Conservation (phyloP, 2,888 invertebrate species). For the Trissolcus brochymenae region DNA sequence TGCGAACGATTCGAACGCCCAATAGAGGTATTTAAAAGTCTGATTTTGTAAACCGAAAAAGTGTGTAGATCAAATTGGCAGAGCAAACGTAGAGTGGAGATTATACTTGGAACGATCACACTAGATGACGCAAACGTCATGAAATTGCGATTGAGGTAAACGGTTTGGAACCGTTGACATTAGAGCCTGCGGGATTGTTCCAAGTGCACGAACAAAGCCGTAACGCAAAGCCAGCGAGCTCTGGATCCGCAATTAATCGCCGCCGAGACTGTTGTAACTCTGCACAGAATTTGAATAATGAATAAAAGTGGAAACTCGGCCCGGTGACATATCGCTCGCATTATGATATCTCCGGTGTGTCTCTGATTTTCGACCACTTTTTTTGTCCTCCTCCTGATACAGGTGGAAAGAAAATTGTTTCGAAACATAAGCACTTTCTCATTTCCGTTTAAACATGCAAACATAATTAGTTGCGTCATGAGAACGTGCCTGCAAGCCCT, state of each 20-base stretch:
- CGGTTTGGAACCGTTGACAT: conserved; percentile 56
- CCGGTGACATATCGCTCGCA: conserved; percentile 8
- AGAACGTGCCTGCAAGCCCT: conserved; percentile 9
- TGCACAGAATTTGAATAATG: conserved; percentile 49
- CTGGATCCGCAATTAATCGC: conserved; percentile 54
- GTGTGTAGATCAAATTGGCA: conserved; percentile 40
- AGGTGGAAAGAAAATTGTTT: background rate
- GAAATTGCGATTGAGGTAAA: conserved; percentile 54
- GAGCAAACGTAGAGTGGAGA: conserved; percentile 31
- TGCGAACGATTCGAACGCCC: no score
- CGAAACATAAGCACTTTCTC: no score
- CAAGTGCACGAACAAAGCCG: conserved; percentile 54
- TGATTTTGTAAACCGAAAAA: conserved; percentile 21
- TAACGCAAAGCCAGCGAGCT: conserved; percentile 43
- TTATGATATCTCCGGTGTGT: conserved; percentile 12
- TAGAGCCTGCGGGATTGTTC: conserved; percentile 51
- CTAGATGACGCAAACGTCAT: conserved; percentile 53
- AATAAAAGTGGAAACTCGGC: conserved; percentile 52
- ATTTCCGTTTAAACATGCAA: conserved; percentile 16
- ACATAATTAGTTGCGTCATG: conserved; percentile 42
- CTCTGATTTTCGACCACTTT: conserved; percentile 13
- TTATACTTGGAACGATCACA: conserved; percentile 48
- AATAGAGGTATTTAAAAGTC: background rate
- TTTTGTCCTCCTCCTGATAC: background rate
- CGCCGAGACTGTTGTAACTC: conserved; percentile 52